Evolutionary conservation across 2,888 invertebrate genomes (phyloP).

Genomic region (Nymphalis c-album): DNA sequence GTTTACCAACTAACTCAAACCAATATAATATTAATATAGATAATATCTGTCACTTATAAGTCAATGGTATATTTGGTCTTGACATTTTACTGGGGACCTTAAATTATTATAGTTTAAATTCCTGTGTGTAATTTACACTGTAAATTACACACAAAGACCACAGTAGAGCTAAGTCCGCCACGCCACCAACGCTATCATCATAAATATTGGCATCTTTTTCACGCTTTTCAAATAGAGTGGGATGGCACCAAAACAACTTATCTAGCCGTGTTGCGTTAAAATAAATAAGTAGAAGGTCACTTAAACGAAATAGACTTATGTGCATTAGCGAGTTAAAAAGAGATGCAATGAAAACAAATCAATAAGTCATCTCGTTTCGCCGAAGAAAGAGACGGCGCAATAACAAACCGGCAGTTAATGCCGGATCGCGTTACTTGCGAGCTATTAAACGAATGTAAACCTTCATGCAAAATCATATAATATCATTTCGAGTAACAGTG

Average conservation of each 20-base stretch:
- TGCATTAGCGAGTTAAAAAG: slow-evolving; percentile 63
- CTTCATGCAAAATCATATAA: slow-evolving; percentile 47
- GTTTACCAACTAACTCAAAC: too few relatives aligned
- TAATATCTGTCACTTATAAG: too few relatives aligned
- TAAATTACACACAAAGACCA: slow-evolving; percentile 26
- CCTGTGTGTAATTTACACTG: slow-evolving; percentile 12
- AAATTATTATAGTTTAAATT: slow-evolving; percentile 29
- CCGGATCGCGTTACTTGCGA: slow-evolving; percentile 57
- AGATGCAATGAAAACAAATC: slow-evolving; percentile 83
- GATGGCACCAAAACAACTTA: slow-evolving; percentile 78
- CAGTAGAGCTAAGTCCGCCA: slow-evolving; percentile 13
- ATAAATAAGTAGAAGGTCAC: slow-evolving; percentile 78
- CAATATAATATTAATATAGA: too few relatives aligned
- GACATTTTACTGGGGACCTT: slow-evolving; percentile 7
- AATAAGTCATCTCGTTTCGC: slow-evolving; percentile 75
- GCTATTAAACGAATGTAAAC: slow-evolving; percentile 50
- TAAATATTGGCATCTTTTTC: slow-evolving; percentile 58
- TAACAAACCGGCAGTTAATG: slow-evolving; percentile 78
- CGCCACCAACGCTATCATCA: slow-evolving; percentile 27
- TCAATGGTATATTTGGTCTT: too few relatives aligned
- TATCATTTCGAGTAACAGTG: slow-evolving; percentile 42
- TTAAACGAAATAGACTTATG: slow-evolving; percentile 63
- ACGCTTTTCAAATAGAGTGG: slow-evolving; percentile 66
- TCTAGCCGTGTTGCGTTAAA: slow-evolving; percentile 61
- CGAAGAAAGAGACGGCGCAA: slow-evolving; percentile 74